phyloP scores from a whole-genome alignment of 2,797 vertebrate species.

The Margarornis squamiger region DNA sequence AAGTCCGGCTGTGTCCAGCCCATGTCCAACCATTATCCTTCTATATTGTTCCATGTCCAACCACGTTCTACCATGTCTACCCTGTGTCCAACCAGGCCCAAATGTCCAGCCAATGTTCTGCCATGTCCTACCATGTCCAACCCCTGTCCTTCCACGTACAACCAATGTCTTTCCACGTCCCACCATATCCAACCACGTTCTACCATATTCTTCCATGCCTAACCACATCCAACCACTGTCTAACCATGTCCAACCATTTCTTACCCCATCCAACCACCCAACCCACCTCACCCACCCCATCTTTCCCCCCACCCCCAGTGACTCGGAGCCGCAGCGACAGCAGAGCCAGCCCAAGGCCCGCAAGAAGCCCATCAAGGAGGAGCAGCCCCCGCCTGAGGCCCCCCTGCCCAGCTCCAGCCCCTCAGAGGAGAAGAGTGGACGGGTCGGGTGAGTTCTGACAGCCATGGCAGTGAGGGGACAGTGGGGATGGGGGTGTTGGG shows the following conservation, averaged over 20 bases:
- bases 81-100: too few relatives aligned
- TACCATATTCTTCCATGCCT: too few relatives aligned
- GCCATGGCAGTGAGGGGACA: rapidly evolving
- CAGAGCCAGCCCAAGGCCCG: neutral
- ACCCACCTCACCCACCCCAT: neutral
- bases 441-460: neutral
- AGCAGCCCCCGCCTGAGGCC: rapidly evolving
- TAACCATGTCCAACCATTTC: too few relatives aligned
- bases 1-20: too few relatives aligned
- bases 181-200: neutral
- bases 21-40: neutral
- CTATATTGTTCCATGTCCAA: too few relatives aligned
- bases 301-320: neutral
- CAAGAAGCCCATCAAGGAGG: neutral
- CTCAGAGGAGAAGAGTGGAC: rapidly evolving
- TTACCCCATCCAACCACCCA: too few relatives aligned
- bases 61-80: too few relatives aligned
- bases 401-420: neutral
- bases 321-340: neutral
- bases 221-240: too few relatives aligned
- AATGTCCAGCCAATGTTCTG: neutral
- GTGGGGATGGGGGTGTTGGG: rapidly evolving
- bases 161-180: neutral
- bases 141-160: neutral
- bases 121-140: neutral